Base-by-base conservation (phyloP, 2,113 vertebrate species). In the Patagioenas fasciata region DNA sequence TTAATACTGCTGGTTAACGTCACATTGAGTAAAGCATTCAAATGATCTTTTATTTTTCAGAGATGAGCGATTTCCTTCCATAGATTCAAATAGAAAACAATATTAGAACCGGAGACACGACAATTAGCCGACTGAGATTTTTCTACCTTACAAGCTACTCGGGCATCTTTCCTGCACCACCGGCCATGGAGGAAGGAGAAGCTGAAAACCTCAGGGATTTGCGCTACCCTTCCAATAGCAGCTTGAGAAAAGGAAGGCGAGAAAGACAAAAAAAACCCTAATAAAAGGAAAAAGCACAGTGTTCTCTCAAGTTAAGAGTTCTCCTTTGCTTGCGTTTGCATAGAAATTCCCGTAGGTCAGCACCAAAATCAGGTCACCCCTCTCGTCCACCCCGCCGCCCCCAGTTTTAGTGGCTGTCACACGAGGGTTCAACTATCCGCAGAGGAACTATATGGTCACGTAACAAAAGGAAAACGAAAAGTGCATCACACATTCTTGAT, bases 401-500 rank as follows among this genome's bases (percentile, higher is more conserved):
- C 81, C 95, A 69, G 85, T 95, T 58, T 96, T 58, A 97, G 97
- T 97, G 97, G 97, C 97, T 97, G 97, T 95, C 69, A 97, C 94
- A 94, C 89, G 91, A 96, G 88, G 94, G 97, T 85, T 89, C 93
- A 82, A 62, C 93, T 65, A 86, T 96, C 83, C 14, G 84, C 96
- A 74, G 92, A 96, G 97, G 77, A 94, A 95, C 88, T 91, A 94
- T 20, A 82, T 5, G 91, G 94, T 94, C 96, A 82, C 36, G 92
- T 91, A 73, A 96, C 95, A 67, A 36, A 70, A n/a, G 92, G 90
- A 75, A 96, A 95, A 72, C n/a, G 65, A n/a, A 96, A 98, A 98
- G 98, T 98, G 98, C 98, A 98, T 98, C 97, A 98, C 98, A 98
- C 97, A 98, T 97, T 98, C 98, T 98, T 92, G 97, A 97, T 97